phyloP scores from a whole-genome alignment of 2,113 vertebrate species.

The Chlorocebus sabaeus region DNA sequence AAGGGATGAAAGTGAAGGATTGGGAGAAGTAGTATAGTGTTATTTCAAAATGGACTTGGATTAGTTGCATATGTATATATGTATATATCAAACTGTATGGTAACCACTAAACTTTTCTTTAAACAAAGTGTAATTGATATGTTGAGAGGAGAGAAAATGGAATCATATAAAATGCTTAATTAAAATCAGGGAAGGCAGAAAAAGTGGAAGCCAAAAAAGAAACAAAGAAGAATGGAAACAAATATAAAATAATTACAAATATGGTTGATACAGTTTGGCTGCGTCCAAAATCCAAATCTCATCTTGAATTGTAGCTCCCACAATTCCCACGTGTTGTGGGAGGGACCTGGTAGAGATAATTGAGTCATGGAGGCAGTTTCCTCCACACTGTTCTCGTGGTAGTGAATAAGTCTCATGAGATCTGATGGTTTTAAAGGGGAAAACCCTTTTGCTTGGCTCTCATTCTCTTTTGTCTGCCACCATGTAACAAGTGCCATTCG shows the following conservation, averaged over 20 bases:
- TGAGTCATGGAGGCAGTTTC: no score
- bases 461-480: no score
- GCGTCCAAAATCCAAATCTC: no score
- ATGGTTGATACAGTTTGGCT: not conserved
- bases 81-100: not conserved
- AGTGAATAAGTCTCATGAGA: no score
- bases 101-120: not conserved
- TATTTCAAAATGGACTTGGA: not conserved
- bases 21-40: not conserved
- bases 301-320: no score
- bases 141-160: not conserved
- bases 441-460: no score
- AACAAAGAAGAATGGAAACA: not conserved
- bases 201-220: not conserved
- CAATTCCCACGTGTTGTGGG: no score
- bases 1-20: not conserved
- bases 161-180: not conserved
- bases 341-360: no score
- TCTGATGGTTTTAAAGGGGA: no score
- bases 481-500: no score
- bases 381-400: no score
- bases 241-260: not conserved
- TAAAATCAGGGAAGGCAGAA: conserved; percentile 2
- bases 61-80: not conserved
- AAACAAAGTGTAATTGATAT: not conserved